A percentile compares a stretch with the other conserved stretches of the same genome.
These are phyloP conservation scores for Rhynchomys soricoides DNA, from an alignment of 2,113 vertebrate genomes.

Conservation along the genomic window DNA sequence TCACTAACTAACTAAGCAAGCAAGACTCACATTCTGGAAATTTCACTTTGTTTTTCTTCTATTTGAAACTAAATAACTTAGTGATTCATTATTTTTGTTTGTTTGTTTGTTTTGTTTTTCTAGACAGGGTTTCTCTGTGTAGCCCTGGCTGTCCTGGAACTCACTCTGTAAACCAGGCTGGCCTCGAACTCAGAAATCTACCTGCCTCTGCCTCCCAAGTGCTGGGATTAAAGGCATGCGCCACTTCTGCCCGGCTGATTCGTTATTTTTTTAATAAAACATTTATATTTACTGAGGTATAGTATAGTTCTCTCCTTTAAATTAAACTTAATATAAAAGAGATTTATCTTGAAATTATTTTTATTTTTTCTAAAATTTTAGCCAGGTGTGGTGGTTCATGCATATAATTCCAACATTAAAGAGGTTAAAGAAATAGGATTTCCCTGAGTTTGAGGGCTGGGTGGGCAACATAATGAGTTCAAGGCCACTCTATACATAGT, in stretches of 20 bases:
- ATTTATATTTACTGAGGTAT: background rate
- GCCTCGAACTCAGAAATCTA: too few species aligned
- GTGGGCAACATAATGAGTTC: background rate
- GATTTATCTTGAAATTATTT: background rate
- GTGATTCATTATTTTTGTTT: too few species aligned
- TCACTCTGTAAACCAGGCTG: too few species aligned
- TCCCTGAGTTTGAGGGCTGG: background rate
- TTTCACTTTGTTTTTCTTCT: slow-evolving; percentile 34
- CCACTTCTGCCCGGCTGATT: too few species aligned
- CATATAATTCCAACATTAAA: background rate
- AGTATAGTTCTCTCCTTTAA: background rate
- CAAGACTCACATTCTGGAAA: background rate
- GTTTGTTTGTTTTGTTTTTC: too few species aligned
- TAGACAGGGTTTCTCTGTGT: too few species aligned
- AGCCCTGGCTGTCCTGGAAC: too few species aligned
- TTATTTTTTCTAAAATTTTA: slow-evolving; percentile 8
- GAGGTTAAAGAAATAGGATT: background rate
- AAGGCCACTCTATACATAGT: background rate
- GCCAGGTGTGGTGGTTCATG: background rate
- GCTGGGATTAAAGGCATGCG: too few species aligned
- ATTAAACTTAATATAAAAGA: background rate
- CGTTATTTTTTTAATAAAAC: slow-evolving; percentile 30
- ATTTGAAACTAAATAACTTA: background rate
- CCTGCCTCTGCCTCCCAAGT: too few species aligned
- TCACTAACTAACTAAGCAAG: too few species aligned